Conservation (phyloP, 2,113 vertebrate species). For the Pterophyllum scalare region DNA sequence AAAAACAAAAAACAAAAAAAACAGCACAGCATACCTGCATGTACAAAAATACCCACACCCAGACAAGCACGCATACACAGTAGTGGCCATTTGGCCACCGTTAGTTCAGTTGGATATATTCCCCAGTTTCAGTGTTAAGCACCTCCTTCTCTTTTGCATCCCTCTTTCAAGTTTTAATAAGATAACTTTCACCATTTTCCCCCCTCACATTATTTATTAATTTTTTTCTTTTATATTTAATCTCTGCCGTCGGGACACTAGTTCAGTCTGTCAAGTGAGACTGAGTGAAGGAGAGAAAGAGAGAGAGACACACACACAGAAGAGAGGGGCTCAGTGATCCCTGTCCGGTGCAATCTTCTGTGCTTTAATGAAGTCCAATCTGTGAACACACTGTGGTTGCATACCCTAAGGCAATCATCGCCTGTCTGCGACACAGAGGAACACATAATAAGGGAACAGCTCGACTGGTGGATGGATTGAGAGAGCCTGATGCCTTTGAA, state of each 20-base stretch:
- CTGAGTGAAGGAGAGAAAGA: conserved; percentile 26
- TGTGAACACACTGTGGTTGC: conserved; percentile 66
- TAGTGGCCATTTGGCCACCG: conserved; percentile 45
- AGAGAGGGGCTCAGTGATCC: conserved; percentile 53
- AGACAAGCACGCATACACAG: background rate
- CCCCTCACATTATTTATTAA: conserved; percentile 54
- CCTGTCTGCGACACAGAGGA: conserved; percentile 48
- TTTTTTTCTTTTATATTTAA: conserved; percentile 69
- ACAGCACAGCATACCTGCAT: conserved; percentile 2
- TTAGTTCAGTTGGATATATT: conserved; percentile 37
- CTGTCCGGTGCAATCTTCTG: conserved; percentile 73
- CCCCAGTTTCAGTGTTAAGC: conserved; percentile 31
- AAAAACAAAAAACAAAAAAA: background rate
- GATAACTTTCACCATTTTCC: conserved; percentile 72
- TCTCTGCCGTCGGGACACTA: conserved; percentile 61
- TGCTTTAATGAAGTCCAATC: conserved; percentile 79
- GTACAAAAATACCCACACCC: background rate
- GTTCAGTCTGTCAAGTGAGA: conserved; percentile 55
- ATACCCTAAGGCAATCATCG: conserved; percentile 53
- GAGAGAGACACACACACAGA: conserved; percentile 11
- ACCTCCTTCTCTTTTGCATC: conserved; percentile 58
- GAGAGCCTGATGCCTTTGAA: conserved; percentile 50
- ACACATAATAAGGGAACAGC: conserved; percentile 52
- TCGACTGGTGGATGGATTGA: conserved; percentile 33
- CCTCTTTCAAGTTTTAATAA: conserved; percentile 80